A percentile compares a stretch with the other conserved stretches of the same genome.
phyloP scores from a whole-genome alignment of 2,797 vertebrate genomes.

The Craterocephalus amniculus region DNA sequence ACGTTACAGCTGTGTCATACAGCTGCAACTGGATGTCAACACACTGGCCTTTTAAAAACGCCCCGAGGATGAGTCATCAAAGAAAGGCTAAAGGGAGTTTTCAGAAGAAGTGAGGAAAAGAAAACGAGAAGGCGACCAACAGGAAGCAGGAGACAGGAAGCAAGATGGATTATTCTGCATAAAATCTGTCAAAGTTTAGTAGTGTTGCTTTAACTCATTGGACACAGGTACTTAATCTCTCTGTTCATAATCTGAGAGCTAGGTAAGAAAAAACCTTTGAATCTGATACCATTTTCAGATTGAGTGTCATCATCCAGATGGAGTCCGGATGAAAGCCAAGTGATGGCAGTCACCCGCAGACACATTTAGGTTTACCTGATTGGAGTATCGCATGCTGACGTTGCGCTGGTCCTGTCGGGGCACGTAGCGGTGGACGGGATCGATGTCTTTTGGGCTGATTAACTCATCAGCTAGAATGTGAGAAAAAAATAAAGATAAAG shows the following conservation, averaged over 20 bases:
- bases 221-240: not conserved
- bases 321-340: not conserved
- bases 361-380: constrained; percentile 85
- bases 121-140: too few relatives aligned
- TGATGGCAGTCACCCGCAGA: not conserved
- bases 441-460: constrained; percentile 94
- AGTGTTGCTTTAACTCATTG: too few relatives aligned
- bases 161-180: too few relatives aligned
- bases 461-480: constrained; percentile 88
- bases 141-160: too few relatives aligned
- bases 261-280: not conserved
- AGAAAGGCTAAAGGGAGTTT: too few relatives aligned
- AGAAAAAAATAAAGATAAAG: constrained; percentile 9
- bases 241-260: not conserved
- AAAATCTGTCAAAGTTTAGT: too few relatives aligned
- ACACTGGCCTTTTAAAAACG: too few relatives aligned
- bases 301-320: not conserved
- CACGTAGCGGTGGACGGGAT: constrained; percentile 91
- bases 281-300: not conserved
- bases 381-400: constrained; percentile 96
- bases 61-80: too few relatives aligned
- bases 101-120: too few relatives aligned
- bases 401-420: constrained; percentile 90
- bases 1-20: too few relatives aligned
- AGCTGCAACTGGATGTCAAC: too few relatives aligned